Evolutionary conservation across 1,140 invertebrate species (phyloP).

Genomic region (Caenorhabditis latens): DNA sequence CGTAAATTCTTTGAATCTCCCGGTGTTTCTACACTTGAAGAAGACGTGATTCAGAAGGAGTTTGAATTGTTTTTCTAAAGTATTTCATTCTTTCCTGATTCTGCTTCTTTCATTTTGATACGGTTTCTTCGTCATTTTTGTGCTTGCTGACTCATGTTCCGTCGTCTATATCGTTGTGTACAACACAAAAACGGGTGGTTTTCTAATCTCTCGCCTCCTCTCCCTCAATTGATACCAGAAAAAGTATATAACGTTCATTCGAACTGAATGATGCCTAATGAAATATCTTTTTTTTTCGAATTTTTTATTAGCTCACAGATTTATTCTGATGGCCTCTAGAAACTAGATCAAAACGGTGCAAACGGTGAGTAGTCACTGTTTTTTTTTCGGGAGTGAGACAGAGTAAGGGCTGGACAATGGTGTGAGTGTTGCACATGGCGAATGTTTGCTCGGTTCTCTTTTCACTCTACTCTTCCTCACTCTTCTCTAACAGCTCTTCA

Average conservation of each 20-base stretch:
- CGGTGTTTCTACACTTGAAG: neutral
- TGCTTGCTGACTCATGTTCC: slow-evolving; percentile 23
- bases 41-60: neutral
- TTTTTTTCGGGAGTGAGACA: slow-evolving; percentile 15
- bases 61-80: neutral
- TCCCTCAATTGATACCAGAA: slow-evolving; percentile 32
- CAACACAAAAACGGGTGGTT: slow-evolving; percentile 54
- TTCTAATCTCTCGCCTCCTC: slow-evolving; percentile 28
- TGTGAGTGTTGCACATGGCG: slow-evolving; percentile 51
- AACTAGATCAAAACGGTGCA: neutral
- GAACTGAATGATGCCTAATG: neutral
- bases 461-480: neutral
- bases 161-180: slow-evolving; percentile 27
- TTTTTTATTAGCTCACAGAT: neutral
- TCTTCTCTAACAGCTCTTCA: slow-evolving; percentile 36
- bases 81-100: neutral
- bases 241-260: slow-evolving; percentile 20
- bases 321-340: neutral
- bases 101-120: neutral
- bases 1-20: neutral
- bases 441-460: slow-evolving; percentile 51
- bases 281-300: neutral
- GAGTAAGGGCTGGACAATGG: slow-evolving; percentile 47
- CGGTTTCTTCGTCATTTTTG: slow-evolving; percentile 4
- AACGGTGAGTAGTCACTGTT: neutral